Evolutionary conservation across 2,888 invertebrate species (phyloP), one percentile per base, ranked within the genome.

Genomic region (Deilephila elpenor): DNA sequence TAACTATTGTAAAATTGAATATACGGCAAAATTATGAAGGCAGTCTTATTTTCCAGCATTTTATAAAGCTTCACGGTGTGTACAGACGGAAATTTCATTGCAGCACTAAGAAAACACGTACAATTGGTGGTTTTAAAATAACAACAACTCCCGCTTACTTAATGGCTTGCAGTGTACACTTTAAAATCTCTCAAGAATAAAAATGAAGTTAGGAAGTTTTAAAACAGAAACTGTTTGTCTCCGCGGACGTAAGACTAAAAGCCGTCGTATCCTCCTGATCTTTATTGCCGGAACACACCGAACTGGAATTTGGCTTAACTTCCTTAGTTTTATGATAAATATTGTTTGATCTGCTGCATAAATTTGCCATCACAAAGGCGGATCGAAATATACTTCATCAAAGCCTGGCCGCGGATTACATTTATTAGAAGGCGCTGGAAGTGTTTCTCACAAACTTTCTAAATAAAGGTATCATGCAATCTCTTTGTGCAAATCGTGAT

Each of bases 321-420:
- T 20, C 67, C 64, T 67, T 44, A 73, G 70, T 73, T 70, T 62
- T 71, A 59, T 73, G 61, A 56, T 56, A 73, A 73, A 71, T 73
- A 72, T 71, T 59, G 61, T 73, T 51, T 59, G 44, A 51, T n/a
- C 59, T 60, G 73, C 44, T 59, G 73, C 71, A 71, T 29, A 74
- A 78, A 76, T 80, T 81, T 76, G 74, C 74, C 76, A 61, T 70
- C 70, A 72, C 60, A 71, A 67, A 29, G 56, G 74, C 60, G 72
- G 44, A 60, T 56, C 60, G 62, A 74, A 72, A 53, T 70, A 72
- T 72, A 70, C 74, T 75, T 75, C 75, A 73, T 60, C 73, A 76
- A 75, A 76, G 81, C 75, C 78, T 78, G 78, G 76, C 75, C 73
- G 64, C 71, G 73, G 70, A 74, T 75, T 76, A 73, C 67, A 60